Conservation (phyloP, 2,113 vertebrate genomes). For the Rhizomys pruinosus region DNA sequence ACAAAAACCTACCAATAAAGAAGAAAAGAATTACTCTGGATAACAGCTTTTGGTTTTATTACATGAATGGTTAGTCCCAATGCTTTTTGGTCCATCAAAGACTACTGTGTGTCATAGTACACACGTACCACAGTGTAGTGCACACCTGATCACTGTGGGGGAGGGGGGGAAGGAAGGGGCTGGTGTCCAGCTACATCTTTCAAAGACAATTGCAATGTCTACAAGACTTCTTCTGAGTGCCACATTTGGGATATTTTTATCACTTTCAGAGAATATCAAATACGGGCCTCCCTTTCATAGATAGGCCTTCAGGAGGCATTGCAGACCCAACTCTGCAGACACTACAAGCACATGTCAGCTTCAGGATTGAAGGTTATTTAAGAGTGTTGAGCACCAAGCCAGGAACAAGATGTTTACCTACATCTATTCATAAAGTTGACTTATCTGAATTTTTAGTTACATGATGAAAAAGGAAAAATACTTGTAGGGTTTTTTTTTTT, state of each 20-base stretch:
- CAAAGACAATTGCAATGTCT: not conserved
- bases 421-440: slow-evolving; percentile 25
- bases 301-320: not conserved
- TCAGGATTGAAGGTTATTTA: not conserved
- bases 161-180: not conserved
- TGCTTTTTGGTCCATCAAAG: not conserved
- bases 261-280: not conserved
- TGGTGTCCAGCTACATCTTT: not conserved
- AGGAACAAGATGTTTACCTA: not conserved
- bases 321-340: not conserved
- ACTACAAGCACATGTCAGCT: not conserved
- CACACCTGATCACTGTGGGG: too few species aligned
- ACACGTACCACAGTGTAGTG: fast-evolving
- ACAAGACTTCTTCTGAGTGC: too few species aligned
- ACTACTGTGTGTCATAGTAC: too few species aligned
- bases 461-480: not conserved
- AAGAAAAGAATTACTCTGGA: not conserved
- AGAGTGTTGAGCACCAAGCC: not conserved
- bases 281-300: not conserved
- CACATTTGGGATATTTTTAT: not conserved
- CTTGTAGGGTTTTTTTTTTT: too few species aligned
- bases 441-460: not conserved
- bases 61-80: not conserved
- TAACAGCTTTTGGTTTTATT: not conserved
- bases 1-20: not conserved